Base-by-base conservation (phyloP, 2,888 invertebrate species). In the Brachycybe producta region DNA sequence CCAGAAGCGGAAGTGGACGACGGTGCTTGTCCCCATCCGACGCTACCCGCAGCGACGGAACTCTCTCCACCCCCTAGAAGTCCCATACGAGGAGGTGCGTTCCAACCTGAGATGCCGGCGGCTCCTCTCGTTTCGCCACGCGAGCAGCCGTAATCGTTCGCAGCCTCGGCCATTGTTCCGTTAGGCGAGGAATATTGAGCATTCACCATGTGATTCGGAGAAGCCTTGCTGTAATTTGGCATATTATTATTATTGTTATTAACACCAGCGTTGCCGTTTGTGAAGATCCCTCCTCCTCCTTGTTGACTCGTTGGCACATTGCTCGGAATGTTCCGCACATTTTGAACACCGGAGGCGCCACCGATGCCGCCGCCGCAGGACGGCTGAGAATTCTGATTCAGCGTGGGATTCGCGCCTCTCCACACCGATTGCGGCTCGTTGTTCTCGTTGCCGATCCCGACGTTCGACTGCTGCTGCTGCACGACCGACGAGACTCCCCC, bases 61-160 rank as follows among this genome's bases (percentile, higher is more conserved):
- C 80, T 83, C 68, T 85, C 85, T 52, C 84, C 84, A 45, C 85
- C 85, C 49, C 84, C 84, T 55, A 76, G 72, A 54, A 85, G 73
- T 56, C 80, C 74, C 61, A 82, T 68, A 47, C 75, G 72, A 39
- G 70, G 70, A 17, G 49, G 54, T 11, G 43, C 47, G 2, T 51
- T 49, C 27, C 56, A 52, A 8, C 49, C 42, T 26, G 48, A 28
- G 34, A 44, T 34, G 30, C 46, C 28, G n/a, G n/a, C n/a, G n/a
- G n/a, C n/a, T 28, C 53, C 53, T 21, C 53, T 32, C 19, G 30
- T 21, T 19, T 43, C 49, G 28, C 27, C 43, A 28, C 32, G 26
- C 13, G 8, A 30, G 17, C 42, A 30, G 11, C 36, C 27, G 28
- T 23, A 17, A 15, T 34, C 47, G 17, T 28, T 42, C n/a, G 42